Evolutionary conservation across 2,113 vertebrate genomes (phyloP).

Genomic region (Sinocyclocheilus anophthalmus): DNA sequence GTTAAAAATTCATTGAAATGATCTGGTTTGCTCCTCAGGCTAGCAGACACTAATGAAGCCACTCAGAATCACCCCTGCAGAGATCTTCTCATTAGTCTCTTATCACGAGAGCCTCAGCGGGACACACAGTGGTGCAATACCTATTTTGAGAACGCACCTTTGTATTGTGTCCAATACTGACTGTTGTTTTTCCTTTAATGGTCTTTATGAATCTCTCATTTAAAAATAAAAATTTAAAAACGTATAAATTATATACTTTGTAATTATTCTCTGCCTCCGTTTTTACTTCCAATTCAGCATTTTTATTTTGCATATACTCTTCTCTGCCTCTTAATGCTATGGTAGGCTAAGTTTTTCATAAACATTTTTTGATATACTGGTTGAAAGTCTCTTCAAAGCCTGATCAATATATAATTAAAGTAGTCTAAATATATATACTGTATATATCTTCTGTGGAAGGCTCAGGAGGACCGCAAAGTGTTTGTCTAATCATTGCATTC

Average conservation of each 20-base stretch:
- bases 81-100: slow-evolving; percentile 40
- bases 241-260: not conserved
- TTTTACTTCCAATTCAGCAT: not conserved
- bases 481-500: too few species aligned
- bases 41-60: slow-evolving; percentile 52
- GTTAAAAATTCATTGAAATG: slow-evolving; percentile 50
- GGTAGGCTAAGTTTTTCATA: too few species aligned
- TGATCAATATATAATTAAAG: too few species aligned
- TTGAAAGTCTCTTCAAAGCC: too few species aligned
- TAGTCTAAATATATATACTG: too few species aligned
- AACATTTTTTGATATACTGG: too few species aligned
- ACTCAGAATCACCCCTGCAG: slow-evolving; percentile 25
- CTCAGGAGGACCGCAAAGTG: too few species aligned
- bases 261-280: not conserved
- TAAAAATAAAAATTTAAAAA: not conserved
- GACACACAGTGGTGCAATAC: slow-evolving; percentile 5
- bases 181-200: not conserved
- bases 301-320: not conserved
- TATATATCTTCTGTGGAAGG: too few species aligned
- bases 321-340: not conserved
- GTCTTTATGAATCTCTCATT: not conserved
- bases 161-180: not conserved
- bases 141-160: slow-evolving; percentile 21
- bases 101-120: slow-evolving; percentile 46
- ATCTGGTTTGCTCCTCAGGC: slow-evolving; percentile 32